These are phyloP conservation scores for Scomber japonicus DNA, from an alignment of 2,113 vertebrate genomes.

Conservation along the genomic window DNA sequence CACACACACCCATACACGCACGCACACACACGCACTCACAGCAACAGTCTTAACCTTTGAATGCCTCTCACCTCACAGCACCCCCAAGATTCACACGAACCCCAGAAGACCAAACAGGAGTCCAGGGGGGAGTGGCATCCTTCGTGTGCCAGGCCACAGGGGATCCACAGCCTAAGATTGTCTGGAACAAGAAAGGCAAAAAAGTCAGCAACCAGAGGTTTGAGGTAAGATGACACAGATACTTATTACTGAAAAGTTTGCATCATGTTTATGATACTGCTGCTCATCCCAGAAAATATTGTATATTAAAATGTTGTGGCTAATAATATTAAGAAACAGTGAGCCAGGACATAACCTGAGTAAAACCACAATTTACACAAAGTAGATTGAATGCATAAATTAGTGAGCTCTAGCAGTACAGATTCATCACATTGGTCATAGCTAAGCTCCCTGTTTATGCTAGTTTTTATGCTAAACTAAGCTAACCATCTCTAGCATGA, in stretches of 20 bases:
- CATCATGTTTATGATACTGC: neutral
- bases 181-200: slow-evolving; percentile 99
- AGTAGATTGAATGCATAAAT: neutral
- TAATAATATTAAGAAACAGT: neutral
- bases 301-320: neutral
- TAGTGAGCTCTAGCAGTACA: neutral
- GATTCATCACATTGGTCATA: neutral
- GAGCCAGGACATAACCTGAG: too few species aligned
- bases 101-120: slow-evolving; percentile 95
- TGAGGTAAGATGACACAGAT: slow-evolving; percentile 88
- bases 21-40: neutral
- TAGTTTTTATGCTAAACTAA: neutral
- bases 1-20: too few species aligned
- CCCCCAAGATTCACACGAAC: slow-evolving; percentile 95
- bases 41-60: slow-evolving; percentile 16
- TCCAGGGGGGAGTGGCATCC: slow-evolving; percentile 96
- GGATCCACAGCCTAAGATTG: slow-evolving; percentile 97
- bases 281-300: slow-evolving; percentile 3
- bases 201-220: slow-evolving; percentile 99
- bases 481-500: neutral
- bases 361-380: too few species aligned
- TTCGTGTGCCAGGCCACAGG: slow-evolving; percentile 97
- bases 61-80: slow-evolving; percentile 82
- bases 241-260: neutral
- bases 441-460: neutral